phyloP scores from a whole-genome alignment of 2,888 invertebrate genomes.

The Macropis europaea region DNA sequence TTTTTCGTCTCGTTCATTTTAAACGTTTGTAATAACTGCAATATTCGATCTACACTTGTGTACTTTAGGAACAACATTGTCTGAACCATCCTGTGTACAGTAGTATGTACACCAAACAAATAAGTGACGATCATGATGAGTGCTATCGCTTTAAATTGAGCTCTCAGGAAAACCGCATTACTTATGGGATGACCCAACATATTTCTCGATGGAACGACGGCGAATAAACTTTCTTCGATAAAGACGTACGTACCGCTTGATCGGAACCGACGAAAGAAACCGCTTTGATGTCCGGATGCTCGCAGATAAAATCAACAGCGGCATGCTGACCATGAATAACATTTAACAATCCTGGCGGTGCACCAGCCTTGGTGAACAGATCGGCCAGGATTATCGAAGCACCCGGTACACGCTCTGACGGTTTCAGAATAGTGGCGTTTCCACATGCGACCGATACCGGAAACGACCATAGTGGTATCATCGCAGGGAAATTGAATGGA shows the following conservation, averaged over 20 bases:
- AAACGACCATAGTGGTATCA: conserved; percentile 99
- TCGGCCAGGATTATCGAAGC: conserved; percentile 97
- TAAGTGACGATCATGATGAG: too few relatives aligned
- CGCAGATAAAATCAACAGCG: conserved; percentile 98
- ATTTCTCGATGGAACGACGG: neutral
- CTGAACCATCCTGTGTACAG: too few relatives aligned
- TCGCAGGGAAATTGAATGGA: conserved; percentile 99
- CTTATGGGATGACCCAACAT: too few relatives aligned
- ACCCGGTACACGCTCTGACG: conserved; percentile 98
- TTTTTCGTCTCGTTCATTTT: too few relatives aligned
- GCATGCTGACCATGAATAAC: conserved; percentile 97
- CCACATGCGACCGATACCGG: conserved; percentile 93
- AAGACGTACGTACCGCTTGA: conserved; percentile 87
- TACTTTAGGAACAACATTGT: too few relatives aligned
- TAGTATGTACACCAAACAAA: too few relatives aligned
- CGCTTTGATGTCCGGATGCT: conserved; percentile 96
- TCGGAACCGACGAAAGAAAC: conserved; percentile 99
- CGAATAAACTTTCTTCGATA: neutral
- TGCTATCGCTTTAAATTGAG: too few relatives aligned
- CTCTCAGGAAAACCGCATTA: too few relatives aligned
- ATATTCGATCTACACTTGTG: neutral
- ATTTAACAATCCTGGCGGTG: conserved; percentile 97
- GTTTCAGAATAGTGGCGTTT: conserved; percentile 96
- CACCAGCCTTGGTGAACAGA: conserved; percentile 94
- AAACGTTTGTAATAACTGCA: neutral